Evolutionary conservation across 2,888 invertebrate genomes (phyloP).

Genomic region (Bhutanitis thaidina): DNA sequence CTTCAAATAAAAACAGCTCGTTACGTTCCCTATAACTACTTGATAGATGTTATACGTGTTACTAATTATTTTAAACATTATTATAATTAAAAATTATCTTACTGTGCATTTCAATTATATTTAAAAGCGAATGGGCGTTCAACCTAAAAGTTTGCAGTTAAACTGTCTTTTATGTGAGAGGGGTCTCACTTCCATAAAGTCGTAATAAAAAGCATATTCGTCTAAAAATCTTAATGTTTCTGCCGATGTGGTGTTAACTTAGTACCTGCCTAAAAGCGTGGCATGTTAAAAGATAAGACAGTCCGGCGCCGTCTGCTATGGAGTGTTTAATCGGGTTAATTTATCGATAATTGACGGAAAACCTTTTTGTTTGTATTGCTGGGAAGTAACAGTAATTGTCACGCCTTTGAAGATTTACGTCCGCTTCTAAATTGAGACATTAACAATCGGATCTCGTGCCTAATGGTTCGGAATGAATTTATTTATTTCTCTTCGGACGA

Average conservation of each 20-base stretch:
- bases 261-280: slow-evolving; percentile 77
- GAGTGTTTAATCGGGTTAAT: slow-evolving; percentile 78
- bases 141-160: too few species aligned
- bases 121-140: too few species aligned
- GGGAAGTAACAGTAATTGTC: slow-evolving; percentile 80
- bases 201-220: slow-evolving; percentile 72
- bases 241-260: slow-evolving; percentile 51
- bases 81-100: too few species aligned
- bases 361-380: slow-evolving; percentile 79
- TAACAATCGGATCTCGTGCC: slow-evolving; percentile 78
- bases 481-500: slow-evolving; percentile 72
- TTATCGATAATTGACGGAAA: slow-evolving; percentile 80
- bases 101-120: too few species aligned
- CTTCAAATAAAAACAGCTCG: slow-evolving; percentile 57
- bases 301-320: slow-evolving; percentile 72
- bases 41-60: slow-evolving; percentile 1
- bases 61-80: too few species aligned
- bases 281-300: slow-evolving; percentile 73
- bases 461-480: slow-evolving; percentile 79
- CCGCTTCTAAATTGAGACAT: slow-evolving; percentile 80
- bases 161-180: neutral
- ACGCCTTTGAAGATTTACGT: slow-evolving; percentile 80
- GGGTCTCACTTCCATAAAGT: slow-evolving; percentile 35
- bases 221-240: slow-evolving; percentile 64
- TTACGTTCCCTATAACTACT: slow-evolving; percentile 31